Conservation (phyloP, 1,140 invertebrate species). For the Pygmarrhopalites habei region DNA sequence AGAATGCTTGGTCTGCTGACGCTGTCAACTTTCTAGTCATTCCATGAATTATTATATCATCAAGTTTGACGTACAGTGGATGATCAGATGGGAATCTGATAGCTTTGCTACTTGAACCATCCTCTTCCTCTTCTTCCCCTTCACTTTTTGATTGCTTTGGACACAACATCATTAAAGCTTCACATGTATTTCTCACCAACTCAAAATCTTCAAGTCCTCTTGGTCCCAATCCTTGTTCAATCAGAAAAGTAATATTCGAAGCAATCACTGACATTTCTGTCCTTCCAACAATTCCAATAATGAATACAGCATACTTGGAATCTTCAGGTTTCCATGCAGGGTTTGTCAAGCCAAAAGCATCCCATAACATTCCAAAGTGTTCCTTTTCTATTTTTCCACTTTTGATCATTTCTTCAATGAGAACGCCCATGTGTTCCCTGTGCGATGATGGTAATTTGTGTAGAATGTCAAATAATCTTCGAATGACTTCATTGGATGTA, state of each 20-base stretch:
- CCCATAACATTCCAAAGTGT: constrained; percentile 24
- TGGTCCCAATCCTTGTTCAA: constrained; percentile 16
- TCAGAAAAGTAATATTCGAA: constrained; percentile 15
- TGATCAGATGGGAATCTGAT: constrained; percentile 18
- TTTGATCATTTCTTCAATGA: constrained; percentile 13
- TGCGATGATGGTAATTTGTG: neutral
- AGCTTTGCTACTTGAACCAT: neutral
- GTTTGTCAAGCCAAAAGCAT: constrained; percentile 17
- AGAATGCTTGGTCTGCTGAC: constrained; percentile 6
- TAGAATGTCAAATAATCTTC: constrained; percentile 12
- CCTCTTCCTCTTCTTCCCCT: neutral
- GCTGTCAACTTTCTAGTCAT: constrained; percentile 5
- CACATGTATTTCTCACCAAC: constrained; percentile 15
- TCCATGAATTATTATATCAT: constrained; percentile 18
- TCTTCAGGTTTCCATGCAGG: constrained; percentile 12
- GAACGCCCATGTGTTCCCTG: constrained; percentile 13
- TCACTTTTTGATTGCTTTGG: constrained; percentile 2
- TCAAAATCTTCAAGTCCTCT: constrained; percentile 20
- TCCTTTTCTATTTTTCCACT: neutral
- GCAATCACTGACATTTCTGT: constrained; percentile 14
- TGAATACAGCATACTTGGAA: constrained; percentile 14
- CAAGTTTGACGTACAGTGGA: constrained; percentile 16
- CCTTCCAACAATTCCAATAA: constrained; percentile 17
- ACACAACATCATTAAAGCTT: constrained; percentile 21
- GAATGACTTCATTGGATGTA: neutral